Evolutionary conservation across 2,113 vertebrate species (phyloP).

Genomic region (Myrmecophaga tridactyla): DNA sequence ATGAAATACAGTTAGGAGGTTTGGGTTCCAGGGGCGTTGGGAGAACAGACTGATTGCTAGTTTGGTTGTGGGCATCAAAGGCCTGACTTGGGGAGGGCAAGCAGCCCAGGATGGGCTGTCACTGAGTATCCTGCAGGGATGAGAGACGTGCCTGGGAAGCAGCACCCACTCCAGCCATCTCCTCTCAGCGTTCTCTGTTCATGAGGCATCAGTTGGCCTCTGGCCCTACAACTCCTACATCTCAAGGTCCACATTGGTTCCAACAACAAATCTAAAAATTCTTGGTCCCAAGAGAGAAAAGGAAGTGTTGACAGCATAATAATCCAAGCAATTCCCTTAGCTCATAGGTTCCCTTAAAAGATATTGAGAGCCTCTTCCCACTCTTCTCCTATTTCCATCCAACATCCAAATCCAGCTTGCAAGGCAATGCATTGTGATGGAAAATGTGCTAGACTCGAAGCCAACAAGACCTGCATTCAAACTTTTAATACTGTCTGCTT

Average conservation of each 20-base stretch:
- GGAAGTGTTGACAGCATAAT: background rate
- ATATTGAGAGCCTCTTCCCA: background rate
- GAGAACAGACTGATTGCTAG: background rate
- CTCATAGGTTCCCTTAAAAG: background rate
- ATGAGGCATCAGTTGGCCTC: background rate
- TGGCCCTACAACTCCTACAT: background rate
- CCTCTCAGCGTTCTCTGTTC: background rate
- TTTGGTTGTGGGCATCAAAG: background rate
- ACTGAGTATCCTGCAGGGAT: background rate
- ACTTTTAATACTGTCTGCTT: background rate
- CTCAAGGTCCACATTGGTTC: background rate
- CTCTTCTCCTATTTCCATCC: background rate
- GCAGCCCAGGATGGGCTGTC: background rate
- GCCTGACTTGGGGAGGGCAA: background rate
- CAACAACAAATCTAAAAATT: constrained; percentile 13
- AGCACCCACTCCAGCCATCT: background rate
- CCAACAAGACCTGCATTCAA: background rate
- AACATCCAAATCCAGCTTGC: background rate
- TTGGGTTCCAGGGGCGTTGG: background rate
- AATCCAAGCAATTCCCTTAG: background rate
- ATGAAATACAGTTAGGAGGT: background rate
- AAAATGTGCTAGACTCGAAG: background rate
- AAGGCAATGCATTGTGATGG: too few relatives aligned
- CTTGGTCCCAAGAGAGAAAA: background rate
- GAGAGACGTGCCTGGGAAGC: background rate